These are phyloP conservation scores for Rhizomys pruinosus DNA, from an alignment of 2,113 vertebrate species.

Conservation along the genomic window DNA sequence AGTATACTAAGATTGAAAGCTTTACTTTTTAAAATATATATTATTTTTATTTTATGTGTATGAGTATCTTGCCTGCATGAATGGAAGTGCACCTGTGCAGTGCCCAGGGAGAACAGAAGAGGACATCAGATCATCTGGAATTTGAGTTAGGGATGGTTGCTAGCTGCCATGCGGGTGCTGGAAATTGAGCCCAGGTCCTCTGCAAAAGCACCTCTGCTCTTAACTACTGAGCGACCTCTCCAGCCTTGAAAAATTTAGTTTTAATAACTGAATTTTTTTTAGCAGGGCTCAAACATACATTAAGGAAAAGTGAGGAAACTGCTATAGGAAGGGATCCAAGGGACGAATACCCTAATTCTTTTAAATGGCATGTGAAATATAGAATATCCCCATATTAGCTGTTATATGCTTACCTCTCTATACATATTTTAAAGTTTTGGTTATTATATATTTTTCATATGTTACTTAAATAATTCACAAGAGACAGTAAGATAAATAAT, in stretches of 20 bases:
- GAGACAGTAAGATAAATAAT: not conserved
- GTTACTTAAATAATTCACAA: slow-evolving; percentile 10
- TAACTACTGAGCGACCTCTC: too few species aligned
- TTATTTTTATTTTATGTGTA: too few species aligned
- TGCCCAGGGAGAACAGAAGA: too few species aligned
- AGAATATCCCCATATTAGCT: not conserved
- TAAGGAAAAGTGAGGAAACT: not conserved
- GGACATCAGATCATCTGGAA: too few species aligned
- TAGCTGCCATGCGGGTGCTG: too few species aligned
- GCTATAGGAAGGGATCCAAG: not conserved
- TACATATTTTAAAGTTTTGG: slow-evolving; percentile 35
- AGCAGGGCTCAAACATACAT: not conserved
- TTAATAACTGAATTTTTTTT: not conserved
- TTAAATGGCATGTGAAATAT: slow-evolving; percentile 13
- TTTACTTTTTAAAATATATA: too few species aligned
- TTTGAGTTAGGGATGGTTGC: too few species aligned
- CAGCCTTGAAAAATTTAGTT: too few species aligned
- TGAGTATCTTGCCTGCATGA: too few species aligned
- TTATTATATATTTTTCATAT: slow-evolving; percentile 39
- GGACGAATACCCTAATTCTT: not conserved
- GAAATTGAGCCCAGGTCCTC: too few species aligned
- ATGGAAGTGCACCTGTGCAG: too few species aligned
- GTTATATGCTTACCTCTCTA: not conserved
- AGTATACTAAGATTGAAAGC: slow-evolving; percentile 54
- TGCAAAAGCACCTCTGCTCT: too few species aligned